Percentiles rank a stretch among this genome's conserved stretches.
Evolutionary conservation across 2,113 vertebrate genomes (phyloP).

Genomic region (cat (Felis catus)): DNA sequence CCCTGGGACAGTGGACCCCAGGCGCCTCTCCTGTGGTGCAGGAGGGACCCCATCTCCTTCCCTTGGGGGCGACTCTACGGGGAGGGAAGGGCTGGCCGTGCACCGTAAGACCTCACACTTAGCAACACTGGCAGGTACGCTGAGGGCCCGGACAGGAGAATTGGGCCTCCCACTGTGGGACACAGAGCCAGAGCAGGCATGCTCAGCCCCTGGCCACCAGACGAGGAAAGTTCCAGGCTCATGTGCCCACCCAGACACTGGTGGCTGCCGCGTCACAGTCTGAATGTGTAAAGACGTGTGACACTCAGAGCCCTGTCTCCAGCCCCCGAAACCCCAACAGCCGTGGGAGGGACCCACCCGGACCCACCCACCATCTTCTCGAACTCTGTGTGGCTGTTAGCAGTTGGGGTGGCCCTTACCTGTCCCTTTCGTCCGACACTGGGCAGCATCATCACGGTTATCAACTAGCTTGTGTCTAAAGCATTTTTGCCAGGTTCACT

Average conservation of each 20-base stretch:
- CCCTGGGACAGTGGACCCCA: too few relatives aligned
- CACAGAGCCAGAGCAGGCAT: not conserved
- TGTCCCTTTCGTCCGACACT: not conserved
- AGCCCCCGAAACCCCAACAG: accelerated
- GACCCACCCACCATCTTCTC: too few relatives aligned
- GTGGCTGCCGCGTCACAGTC: not conserved
- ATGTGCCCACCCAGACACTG: too few relatives aligned
- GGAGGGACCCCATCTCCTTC: not conserved
- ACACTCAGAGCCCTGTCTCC: not conserved
- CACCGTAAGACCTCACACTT: not conserved
- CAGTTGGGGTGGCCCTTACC: not conserved
- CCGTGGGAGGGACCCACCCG: accelerated
- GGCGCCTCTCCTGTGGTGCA: not conserved
- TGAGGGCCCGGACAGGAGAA: not conserved
- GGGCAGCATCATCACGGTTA: accelerated
- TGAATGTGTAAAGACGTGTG: not conserved
- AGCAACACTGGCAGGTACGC: not conserved
- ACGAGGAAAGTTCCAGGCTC: not conserved
- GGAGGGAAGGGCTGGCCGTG: not conserved
- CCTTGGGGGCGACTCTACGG: not conserved
- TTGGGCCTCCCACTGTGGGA: too few relatives aligned
- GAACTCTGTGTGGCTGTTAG: accelerated
- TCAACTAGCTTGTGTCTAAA: not conserved
- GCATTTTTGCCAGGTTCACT: not conserved
- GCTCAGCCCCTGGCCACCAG: not conserved